Evolutionary conservation across 1,140 invertebrate genomes (phyloP).

Genomic region (Sinonovacula constricta): DNA sequence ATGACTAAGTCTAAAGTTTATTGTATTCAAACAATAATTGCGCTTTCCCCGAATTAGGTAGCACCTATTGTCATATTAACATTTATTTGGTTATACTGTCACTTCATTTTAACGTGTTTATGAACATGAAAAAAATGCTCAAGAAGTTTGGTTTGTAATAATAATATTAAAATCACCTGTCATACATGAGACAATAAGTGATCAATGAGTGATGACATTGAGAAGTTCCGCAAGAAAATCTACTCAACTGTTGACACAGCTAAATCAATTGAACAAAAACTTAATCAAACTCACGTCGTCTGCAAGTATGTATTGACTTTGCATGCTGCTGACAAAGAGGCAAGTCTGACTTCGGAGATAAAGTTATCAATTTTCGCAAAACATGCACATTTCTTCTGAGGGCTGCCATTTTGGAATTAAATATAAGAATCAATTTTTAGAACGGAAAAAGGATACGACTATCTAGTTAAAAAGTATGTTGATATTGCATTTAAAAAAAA

Average conservation of each 20-base stretch:
- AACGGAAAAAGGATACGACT: background rate
- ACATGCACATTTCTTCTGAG: constrained; percentile 27
- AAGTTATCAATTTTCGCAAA: background rate
- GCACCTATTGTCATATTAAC: too few species aligned
- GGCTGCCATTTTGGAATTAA: constrained; percentile 26
- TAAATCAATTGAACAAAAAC: background rate
- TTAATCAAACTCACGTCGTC: background rate
- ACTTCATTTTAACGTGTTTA: background rate
- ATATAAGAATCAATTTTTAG: background rate
- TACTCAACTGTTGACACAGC: background rate
- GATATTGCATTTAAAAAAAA: background rate
- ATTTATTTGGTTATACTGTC: background rate
- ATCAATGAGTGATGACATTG: too few species aligned
- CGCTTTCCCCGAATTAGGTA: too few species aligned
- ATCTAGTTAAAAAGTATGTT: background rate
- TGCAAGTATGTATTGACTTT: background rate
- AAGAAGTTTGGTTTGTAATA: too few species aligned
- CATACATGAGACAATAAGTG: too few species aligned
- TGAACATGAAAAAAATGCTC: too few species aligned
- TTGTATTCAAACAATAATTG: too few species aligned
- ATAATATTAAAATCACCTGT: background rate
- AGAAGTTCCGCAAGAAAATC: too few species aligned
- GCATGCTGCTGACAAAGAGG: background rate
- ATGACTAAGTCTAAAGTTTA: too few species aligned
- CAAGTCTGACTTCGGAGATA: background rate